These are phyloP conservation scores for Keiferia lycopersicella DNA, from an alignment of 2,888 invertebrate genomes.

Conservation along the genomic window DNA sequence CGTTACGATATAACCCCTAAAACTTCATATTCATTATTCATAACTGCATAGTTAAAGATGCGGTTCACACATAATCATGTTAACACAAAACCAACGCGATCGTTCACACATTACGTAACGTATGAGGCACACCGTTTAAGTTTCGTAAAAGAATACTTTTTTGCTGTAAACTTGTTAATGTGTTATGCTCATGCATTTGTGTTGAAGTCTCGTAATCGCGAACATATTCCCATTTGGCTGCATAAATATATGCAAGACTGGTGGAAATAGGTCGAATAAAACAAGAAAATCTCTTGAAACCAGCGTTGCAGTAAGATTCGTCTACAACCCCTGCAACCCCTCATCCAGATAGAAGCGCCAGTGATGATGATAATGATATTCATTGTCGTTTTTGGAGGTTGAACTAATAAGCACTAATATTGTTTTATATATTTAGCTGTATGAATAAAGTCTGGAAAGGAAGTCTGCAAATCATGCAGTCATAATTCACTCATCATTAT, in stretches of 20 bases:
- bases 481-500: slow-evolving; percentile 1
- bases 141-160: slow-evolving; percentile 41
- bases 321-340: no score
- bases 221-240: slow-evolving; percentile 35
- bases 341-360: no score
- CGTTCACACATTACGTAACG: slow-evolving; percentile 26
- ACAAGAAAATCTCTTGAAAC: no score
- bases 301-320: no score
- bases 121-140: slow-evolving; percentile 31
- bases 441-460: neutral
- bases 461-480: no score
- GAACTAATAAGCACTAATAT: no score
- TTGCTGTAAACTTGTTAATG: slow-evolving; percentile 48
- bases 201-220: slow-evolving; percentile 54
- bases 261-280: neutral
- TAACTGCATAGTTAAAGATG: slow-evolving; percentile 9
- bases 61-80: neutral
- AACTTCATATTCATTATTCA: neutral
- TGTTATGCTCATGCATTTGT: slow-evolving; percentile 56
- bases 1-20: no score
- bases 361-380: no score
- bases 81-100: slow-evolving; percentile 25
- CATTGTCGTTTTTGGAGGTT: no score
- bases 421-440: no score
- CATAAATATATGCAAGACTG: slow-evolving; percentile 15